Conservation (phyloP, 2,888 invertebrate species). For the Dichetophora obliterata region DNA sequence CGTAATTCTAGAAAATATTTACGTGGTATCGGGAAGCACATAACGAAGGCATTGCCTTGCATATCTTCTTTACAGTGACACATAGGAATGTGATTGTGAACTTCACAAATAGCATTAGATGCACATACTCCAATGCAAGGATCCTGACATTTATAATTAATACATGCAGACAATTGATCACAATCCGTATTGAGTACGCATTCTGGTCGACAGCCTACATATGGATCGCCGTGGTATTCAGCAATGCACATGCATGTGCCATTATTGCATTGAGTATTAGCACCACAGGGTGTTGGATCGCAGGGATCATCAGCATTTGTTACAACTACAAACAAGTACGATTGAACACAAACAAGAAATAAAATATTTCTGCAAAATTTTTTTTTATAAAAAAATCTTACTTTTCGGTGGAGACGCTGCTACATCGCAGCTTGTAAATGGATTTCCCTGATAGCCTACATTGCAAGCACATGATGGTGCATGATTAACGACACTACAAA, state of each 20-base stretch:
- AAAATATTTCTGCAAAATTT: neutral
- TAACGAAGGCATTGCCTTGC: constrained; percentile 77
- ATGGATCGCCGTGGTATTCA: constrained; percentile 77
- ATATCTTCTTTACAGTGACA: constrained; percentile 74
- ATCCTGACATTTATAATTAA: constrained; percentile 80
- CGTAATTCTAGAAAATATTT: constrained; percentile 35
- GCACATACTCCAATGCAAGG: constrained; percentile 83
- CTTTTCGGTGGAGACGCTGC: constrained; percentile 71
- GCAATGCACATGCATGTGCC: constrained; percentile 80
- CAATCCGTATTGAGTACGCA: constrained; percentile 82
- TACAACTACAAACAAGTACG: constrained; percentile 51
- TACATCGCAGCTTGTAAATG: constrained; percentile 77
- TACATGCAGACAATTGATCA: constrained; percentile 76
- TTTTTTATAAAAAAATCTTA: neutral
- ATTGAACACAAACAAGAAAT: neutral
- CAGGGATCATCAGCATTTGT: constrained; percentile 73
- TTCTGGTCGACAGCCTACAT: constrained; percentile 80
- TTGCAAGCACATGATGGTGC: constrained; percentile 81
- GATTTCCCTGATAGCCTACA: constrained; percentile 75
- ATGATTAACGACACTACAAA: constrained; percentile 80
- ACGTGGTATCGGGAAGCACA: constrained; percentile 68
- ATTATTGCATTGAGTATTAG: constrained; percentile 75
- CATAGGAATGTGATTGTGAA: constrained; percentile 79
- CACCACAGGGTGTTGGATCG: constrained; percentile 77
- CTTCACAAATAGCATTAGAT: constrained; percentile 78